Evolutionary conservation across 2,888 invertebrate species (phyloP).

Genomic region (Metacarcinus magister): DNA sequence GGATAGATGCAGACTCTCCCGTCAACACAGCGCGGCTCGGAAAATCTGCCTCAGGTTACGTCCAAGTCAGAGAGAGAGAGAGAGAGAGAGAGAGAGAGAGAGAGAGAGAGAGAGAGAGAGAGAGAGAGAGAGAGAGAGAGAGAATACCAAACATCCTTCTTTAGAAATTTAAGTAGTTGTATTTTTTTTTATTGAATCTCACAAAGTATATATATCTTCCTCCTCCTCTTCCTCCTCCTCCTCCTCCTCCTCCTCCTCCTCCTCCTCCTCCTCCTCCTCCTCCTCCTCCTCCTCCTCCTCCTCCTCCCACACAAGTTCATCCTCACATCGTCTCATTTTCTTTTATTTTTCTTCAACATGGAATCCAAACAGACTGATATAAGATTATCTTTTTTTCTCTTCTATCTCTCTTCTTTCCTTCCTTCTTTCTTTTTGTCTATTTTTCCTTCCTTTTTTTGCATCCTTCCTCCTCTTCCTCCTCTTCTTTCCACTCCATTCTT

Average conservation of each 20-base stretch:
- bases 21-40: conserved; percentile 38
- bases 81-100: conserved; percentile 37
- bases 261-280: background rate
- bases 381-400: background rate
- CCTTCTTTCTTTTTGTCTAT: background rate
- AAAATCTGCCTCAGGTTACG: conserved; percentile 43
- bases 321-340: background rate
- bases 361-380: background rate
- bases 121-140: conserved; percentile 58
- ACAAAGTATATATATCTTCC: background rate
- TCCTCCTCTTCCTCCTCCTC: background rate
- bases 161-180: background rate
- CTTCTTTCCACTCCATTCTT: background rate
- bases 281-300: background rate
- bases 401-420: background rate
- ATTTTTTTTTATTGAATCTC: background rate
- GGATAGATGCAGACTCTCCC: conserved; percentile 22
- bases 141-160: conserved; percentile 55
- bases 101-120: background rate
- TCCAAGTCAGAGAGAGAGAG: conserved; percentile 18
- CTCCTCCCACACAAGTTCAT: background rate
- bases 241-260: background rate
- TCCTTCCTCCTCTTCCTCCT: background rate
- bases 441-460: background rate
- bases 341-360: background rate